These are phyloP conservation scores for Alosa alosa DNA, from an alignment of 2,113 vertebrate species.

Conservation along the genomic window DNA sequence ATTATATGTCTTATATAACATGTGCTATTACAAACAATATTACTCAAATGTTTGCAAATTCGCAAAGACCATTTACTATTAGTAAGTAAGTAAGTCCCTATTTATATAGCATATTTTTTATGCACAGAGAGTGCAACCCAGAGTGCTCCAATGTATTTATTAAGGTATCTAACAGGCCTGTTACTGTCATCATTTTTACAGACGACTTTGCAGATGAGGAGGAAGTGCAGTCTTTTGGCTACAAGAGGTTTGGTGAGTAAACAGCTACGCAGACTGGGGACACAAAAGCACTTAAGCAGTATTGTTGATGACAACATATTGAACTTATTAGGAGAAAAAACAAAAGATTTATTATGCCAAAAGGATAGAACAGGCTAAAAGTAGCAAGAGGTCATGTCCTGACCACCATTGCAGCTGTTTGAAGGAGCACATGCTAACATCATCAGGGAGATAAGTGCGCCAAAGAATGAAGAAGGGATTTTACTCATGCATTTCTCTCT, in stretches of 20 bases:
- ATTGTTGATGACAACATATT: not conserved
- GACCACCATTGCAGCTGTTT: constrained; percentile 16
- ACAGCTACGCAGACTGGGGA: not conserved
- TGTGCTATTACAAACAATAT: not conserved
- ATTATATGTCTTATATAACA: not conserved
- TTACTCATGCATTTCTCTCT: not conserved
- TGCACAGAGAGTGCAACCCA: too few species aligned
- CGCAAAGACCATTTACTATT: not conserved
- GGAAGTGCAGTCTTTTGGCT: constrained; percentile 97
- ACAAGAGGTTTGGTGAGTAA: constrained; percentile 96
- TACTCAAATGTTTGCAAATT: not conserved
- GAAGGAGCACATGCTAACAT: constrained; percentile 32
- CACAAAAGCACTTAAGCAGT: not conserved
- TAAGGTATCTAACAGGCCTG: not conserved
- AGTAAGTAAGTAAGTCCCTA: too few species aligned
- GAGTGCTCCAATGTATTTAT: too few species aligned
- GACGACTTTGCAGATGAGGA: constrained; percentile 97
- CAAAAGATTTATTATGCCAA: not conserved
- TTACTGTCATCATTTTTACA: constrained; percentile 59
- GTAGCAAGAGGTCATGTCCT: constrained; percentile 28
- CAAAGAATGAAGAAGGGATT: not conserved
- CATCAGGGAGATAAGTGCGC: constrained; percentile 26
- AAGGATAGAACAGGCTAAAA: constrained; percentile 29
- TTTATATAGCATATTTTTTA: too few species aligned
- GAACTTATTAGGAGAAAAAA: constrained; percentile 6